Conservation (phyloP, 2,113 vertebrate species). For the Brienomyrus longianalis region DNA sequence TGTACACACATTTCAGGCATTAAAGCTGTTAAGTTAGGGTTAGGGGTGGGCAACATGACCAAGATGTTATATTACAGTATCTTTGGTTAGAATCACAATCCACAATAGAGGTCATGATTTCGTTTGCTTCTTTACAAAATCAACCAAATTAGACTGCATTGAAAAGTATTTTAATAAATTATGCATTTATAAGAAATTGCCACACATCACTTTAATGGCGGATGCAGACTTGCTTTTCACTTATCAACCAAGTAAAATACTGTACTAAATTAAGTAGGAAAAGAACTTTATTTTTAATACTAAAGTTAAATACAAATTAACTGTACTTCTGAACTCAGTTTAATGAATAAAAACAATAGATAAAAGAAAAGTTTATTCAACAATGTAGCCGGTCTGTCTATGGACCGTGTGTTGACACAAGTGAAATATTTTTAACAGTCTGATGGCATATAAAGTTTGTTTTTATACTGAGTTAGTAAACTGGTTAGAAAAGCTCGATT, state of each 20-base stretch:
- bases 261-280: background rate
- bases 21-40: too few species aligned
- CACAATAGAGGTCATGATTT: too few species aligned
- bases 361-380: background rate
- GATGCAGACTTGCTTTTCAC: background rate
- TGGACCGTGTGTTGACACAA: too few species aligned
- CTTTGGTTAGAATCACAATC: too few species aligned
- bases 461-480: background rate
- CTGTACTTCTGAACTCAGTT: background rate
- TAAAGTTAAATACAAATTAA: background rate
- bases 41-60: too few species aligned
- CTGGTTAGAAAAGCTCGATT: background rate
- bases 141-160: background rate
- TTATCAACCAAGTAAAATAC: background rate
- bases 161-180: background rate
- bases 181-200: background rate
- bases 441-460: background rate
- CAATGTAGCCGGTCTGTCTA: too few species aligned
- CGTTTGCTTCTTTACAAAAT: background rate
- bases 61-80: too few species aligned
- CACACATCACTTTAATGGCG: background rate
- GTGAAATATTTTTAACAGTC: background rate
- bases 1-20: too few species aligned
- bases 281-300: background rate
- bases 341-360: background rate